These are phyloP conservation scores for Mechanitis mazaeus DNA, from an alignment of 2,888 invertebrate genomes.

Conservation along the genomic window DNA sequence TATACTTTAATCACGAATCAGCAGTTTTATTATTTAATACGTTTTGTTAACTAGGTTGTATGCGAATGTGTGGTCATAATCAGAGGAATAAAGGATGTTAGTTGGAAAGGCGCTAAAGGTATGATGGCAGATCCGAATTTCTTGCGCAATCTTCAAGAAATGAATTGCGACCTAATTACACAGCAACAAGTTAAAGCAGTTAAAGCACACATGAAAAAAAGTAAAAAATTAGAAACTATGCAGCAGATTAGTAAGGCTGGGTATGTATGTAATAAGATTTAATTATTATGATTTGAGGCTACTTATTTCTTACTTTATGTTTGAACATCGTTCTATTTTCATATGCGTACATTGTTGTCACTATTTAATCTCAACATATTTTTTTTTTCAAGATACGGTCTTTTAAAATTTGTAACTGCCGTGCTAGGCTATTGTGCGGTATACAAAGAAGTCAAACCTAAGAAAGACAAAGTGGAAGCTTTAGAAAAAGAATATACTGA, in stretches of 20 bases:
- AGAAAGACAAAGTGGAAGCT: constrained; percentile 87
- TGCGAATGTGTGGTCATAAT: constrained; percentile 94
- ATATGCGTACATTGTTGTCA: no score
- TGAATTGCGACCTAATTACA: constrained; percentile 89
- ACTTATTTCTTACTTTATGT: no score
- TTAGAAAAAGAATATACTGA: constrained; percentile 84
- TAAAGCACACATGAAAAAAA: constrained; percentile 83
- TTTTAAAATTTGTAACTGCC: constrained; percentile 90
- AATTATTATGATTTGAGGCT: neutral
- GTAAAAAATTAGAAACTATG: constrained; percentile 88
- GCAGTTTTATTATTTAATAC: neutral
- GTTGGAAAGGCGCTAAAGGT: constrained; percentile 93
- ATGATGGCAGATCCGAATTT: constrained; percentile 96
- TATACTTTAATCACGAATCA: no score
- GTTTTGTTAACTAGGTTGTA: constrained; percentile 70
- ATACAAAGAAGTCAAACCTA: constrained; percentile 89
- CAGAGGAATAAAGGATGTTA: constrained; percentile 87
- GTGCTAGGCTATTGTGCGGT: constrained; percentile 94
- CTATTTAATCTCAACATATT: neutral
- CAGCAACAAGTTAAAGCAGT: constrained; percentile 82
- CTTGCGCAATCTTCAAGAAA: constrained; percentile 85
- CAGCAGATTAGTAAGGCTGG: constrained; percentile 90
- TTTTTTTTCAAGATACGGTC: constrained; percentile 74
- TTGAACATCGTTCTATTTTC: no score
- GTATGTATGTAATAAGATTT: constrained; percentile 30